Conservation (phyloP, 2,888 invertebrate genomes). For the Andricus quercusramuli region DNA sequence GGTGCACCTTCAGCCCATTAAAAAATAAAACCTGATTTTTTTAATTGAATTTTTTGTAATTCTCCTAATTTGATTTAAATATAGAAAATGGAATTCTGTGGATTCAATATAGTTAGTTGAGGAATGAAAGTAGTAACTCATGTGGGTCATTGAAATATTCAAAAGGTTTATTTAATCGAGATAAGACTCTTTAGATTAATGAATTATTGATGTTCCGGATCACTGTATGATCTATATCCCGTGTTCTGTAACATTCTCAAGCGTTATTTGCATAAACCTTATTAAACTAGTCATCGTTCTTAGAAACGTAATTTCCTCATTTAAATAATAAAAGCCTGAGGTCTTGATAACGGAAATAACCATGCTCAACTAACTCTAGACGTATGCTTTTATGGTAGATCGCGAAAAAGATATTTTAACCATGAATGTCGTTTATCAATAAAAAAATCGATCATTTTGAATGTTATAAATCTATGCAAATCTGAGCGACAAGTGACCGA, state of each 20-base stretch:
- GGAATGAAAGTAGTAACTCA: neutral
- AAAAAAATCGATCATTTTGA: too few relatives aligned
- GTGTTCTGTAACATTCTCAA: constrained; percentile 15
- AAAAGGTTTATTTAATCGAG: constrained; percentile 28
- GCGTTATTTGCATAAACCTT: constrained; percentile 21
- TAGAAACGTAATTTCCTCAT: constrained; percentile 11
- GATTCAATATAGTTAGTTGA: neutral
- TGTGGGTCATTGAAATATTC: constrained; percentile 26
- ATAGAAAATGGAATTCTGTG: neutral
- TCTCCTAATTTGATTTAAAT: too few relatives aligned
- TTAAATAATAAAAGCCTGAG: constrained; percentile 15
- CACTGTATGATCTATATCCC: constrained; percentile 24
- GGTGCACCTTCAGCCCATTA: neutral
- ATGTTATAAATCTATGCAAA: too few relatives aligned
- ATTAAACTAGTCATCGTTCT: neutral
- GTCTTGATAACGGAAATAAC: neutral
- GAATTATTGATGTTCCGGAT: constrained; percentile 19
- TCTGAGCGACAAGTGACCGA: too few relatives aligned
- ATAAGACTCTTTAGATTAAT: constrained; percentile 32
- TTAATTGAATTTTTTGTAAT: neutral
- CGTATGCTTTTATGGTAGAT: too few relatives aligned
- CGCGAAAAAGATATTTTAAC: too few relatives aligned
- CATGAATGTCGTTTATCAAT: too few relatives aligned
- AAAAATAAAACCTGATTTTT: neutral
- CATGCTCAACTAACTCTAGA: neutral